Evolutionary conservation across 1,140 invertebrate genomes (phyloP).

Genomic region (Drosophila hydei): DNA sequence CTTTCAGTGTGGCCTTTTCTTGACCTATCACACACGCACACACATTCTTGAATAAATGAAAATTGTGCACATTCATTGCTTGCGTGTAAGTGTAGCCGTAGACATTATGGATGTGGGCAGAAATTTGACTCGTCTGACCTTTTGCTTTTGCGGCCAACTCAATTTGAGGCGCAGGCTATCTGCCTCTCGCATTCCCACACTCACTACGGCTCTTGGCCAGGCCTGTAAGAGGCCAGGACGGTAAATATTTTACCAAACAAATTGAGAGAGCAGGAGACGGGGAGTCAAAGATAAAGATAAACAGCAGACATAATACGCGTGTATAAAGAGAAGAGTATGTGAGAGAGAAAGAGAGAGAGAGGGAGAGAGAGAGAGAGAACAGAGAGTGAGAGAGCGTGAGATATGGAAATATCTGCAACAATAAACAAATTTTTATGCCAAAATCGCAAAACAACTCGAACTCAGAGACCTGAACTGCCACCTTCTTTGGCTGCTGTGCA

Average conservation of each 20-base stretch:
- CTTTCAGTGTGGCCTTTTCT: constrained; percentile 2
- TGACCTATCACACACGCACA: constrained; percentile 13
- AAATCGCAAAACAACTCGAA: constrained; percentile 28
- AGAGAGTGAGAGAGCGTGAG: background rate
- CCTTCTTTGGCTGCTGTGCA: background rate
- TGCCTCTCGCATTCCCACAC: too few relatives aligned
- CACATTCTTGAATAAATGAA: constrained; percentile 19
- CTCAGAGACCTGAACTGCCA: background rate
- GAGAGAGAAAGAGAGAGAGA: background rate
- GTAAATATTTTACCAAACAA: constrained; percentile 54
- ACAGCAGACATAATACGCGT: constrained; percentile 27
- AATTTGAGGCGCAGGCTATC: constrained; percentile 15
- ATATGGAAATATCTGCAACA: constrained; percentile 16
- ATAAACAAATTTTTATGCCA: constrained; percentile 41
- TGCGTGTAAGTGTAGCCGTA: background rate
- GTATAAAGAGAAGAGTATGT: too few relatives aligned
- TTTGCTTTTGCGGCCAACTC: constrained; percentile 22
- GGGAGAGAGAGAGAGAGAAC: background rate
- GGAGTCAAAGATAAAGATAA: constrained; percentile 43
- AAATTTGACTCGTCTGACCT: constrained; percentile 38
- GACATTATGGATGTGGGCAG: constrained; percentile 8
- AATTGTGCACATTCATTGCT: constrained; percentile 37
- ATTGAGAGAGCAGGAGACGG: constrained; percentile 40
- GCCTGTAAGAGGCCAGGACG: constrained; percentile 33
- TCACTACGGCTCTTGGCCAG: too few relatives aligned